Conservation (phyloP, 2,113 vertebrate species). For the Craseonycteris thonglongyai region DNA sequence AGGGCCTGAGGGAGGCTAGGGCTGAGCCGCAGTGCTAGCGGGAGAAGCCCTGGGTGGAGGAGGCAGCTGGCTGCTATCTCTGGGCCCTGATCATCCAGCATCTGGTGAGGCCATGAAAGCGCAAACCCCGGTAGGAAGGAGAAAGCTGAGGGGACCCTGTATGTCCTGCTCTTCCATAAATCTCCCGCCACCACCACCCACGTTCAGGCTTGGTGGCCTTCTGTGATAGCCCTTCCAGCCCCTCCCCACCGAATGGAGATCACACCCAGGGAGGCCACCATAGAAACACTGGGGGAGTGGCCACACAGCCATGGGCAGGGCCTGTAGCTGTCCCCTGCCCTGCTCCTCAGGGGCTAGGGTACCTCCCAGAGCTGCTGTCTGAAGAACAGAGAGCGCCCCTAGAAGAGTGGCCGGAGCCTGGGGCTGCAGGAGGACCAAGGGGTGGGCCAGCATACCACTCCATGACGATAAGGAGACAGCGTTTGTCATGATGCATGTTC, state of each 20-base stretch:
- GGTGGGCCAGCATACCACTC: slow-evolving; percentile 86
- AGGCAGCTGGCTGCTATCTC: not conserved
- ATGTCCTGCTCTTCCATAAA: not conserved
- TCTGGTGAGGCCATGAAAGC: not conserved
- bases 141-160: not conserved
- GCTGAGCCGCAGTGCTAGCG: not conserved
- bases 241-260: not conserved
- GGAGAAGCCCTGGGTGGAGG: not conserved
- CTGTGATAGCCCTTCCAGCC: not conserved
- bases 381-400: not conserved
- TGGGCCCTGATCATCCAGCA: not conserved
- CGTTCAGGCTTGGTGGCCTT: not conserved
- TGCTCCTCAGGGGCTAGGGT: not conserved
- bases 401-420: not conserved
- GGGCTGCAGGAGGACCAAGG: not conserved
- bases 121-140: not conserved
- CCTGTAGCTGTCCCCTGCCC: not conserved
- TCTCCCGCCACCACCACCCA: not conserved
- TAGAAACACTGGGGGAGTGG: not conserved
- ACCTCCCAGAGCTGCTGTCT: not conserved
- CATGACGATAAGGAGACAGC: slow-evolving; percentile 98
- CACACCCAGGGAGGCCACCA: not conserved
- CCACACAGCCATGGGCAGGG: not conserved
- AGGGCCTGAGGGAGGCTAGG: not conserved
- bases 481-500: slow-evolving; percentile 95